These are phyloP conservation scores for Oreohelix idahoensis DNA, from an alignment of 1,140 invertebrate genomes.

Conservation along the genomic window DNA sequence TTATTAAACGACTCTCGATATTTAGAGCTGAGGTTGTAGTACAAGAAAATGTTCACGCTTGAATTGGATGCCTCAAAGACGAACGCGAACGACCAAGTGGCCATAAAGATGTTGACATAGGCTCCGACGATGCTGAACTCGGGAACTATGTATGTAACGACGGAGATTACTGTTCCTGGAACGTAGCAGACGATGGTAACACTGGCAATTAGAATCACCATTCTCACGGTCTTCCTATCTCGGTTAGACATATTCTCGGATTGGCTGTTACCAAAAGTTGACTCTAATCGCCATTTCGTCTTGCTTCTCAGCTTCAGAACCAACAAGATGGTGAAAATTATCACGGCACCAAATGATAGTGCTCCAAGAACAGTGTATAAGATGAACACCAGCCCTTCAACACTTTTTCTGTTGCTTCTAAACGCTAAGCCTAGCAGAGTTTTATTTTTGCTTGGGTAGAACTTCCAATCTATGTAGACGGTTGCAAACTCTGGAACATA, in stretches of 20 bases:
- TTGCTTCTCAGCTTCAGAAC: background rate
- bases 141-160: background rate
- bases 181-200: slow-evolving; percentile 13
- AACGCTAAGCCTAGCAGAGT: slow-evolving; percentile 1
- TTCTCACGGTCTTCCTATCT: slow-evolving; percentile 7
- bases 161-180: background rate
- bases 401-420: background rate
- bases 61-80: slow-evolving; percentile 21
- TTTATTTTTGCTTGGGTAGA: slow-evolving; percentile 16
- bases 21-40: slow-evolving; percentile 14
- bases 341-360: background rate
- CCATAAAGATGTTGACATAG: background rate
- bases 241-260: background rate
- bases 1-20: slow-evolving; percentile 7
- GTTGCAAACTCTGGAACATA: background rate
- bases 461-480: slow-evolving; percentile 17
- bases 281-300: background rate
- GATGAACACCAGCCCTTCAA: slow-evolving; percentile 4
- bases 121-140: slow-evolving; percentile 7
- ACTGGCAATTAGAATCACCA: slow-evolving; percentile 14
- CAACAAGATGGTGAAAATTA: slow-evolving; percentile 10
- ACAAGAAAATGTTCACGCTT: slow-evolving; percentile 19
- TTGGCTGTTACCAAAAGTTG: background rate
- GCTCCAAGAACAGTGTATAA: background rate
- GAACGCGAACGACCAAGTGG: background rate